Base-by-base conservation (phyloP, 1,140 invertebrate genomes). In the Lethrus apterus region DNA sequence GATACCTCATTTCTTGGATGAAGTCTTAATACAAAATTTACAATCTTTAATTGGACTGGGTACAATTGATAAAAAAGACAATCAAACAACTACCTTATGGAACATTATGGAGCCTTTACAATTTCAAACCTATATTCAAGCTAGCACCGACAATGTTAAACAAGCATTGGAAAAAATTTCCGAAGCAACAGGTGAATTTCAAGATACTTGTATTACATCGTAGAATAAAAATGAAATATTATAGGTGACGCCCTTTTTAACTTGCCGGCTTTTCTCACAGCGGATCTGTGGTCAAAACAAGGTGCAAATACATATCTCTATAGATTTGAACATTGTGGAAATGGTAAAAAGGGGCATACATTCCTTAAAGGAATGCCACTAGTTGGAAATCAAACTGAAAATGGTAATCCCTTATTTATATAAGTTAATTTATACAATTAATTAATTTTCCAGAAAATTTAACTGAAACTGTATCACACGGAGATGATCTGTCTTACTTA, bases 211-310 rank as follows among this genome's bases (percentile, higher is more conserved):
- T 7, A 26, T 7, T 7, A 7, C 7, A 7, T n/a, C 24, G n/a
- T 26, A 26, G 24, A 26, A 26, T 46, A 43, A 43, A 8, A 43
- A 19, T 29, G 13, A 10, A 23, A 30, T 18, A 51, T 54, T 63
- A 20, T 50, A 73, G 73, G 65, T 2, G 83, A 86, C 59, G 81
- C 80, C 0, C 56, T 86, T 4, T 86, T 83, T 57, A 86, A 84
- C 52, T 72, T 80, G 14, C 83, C 83, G 0, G 80, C 81, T 1
- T 83, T 82, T 54, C 60, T 84, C 10, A 83, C 79, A 4, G 78
- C 77, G 0, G 64, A 77, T 26, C 66, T 76, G 4, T 86, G 83
- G 83, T 73, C 75, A 0, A 70, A 67, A 51, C 43, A 8, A 4
- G 62, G 66, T 2, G 71, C 73, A 0, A 71, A 76, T 0, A 70